phyloP scores from a whole-genome alignment of 2,113 vertebrate genomes.

The Dissostichus mawsoni region DNA sequence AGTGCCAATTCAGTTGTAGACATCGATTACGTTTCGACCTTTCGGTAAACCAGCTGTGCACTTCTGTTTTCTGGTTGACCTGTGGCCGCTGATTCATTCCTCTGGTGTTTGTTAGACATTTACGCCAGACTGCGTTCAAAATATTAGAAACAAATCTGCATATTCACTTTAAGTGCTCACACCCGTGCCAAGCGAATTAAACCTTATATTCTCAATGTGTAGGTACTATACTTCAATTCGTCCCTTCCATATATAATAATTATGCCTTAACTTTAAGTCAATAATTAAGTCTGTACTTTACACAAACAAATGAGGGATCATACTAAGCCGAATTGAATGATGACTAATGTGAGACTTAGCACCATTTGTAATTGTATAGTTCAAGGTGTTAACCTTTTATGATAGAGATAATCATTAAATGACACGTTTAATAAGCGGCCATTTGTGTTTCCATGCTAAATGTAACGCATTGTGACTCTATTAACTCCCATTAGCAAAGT shows the following conservation, averaged over 20 bases:
- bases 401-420: neutral
- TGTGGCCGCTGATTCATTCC: neutral
- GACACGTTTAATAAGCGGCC: neutral
- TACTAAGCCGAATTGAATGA: neutral
- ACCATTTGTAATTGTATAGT: rapidly evolving
- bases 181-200: neutral
- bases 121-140: slow-evolving; percentile 6
- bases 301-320: neutral
- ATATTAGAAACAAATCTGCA: neutral
- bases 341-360: too few relatives aligned
- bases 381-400: neutral
- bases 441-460: too few relatives aligned
- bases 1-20: neutral
- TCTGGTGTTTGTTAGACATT: too few relatives aligned
- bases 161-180: rapidly evolving
- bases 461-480: too few relatives aligned
- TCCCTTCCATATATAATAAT: neutral
- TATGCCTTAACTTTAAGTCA: neutral
- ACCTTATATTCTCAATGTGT: neutral
- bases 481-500: neutral
- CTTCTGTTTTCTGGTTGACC: neutral
- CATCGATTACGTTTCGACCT: neutral
- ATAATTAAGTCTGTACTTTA: neutral
- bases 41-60: too few relatives aligned
- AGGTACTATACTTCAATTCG: neutral